phyloP scores from a whole-genome alignment of 2,888 invertebrate genomes.

The Epistrophella euchroma region DNA sequence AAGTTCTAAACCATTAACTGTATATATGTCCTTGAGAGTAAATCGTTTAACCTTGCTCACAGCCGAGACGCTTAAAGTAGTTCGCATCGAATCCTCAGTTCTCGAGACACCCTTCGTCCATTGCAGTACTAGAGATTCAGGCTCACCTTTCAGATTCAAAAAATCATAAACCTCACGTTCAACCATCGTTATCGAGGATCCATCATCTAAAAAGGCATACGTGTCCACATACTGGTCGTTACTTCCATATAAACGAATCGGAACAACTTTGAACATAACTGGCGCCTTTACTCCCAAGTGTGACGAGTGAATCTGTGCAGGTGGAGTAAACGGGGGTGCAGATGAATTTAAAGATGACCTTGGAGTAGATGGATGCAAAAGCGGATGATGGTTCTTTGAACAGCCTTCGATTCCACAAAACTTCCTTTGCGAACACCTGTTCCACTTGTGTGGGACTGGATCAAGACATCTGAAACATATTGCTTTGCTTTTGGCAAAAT shows the following conservation, averaged over 20 bases:
- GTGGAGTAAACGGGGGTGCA: conserved; percentile 8
- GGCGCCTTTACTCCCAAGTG: conserved; percentile 28
- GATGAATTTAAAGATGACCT: conserved; percentile 13
- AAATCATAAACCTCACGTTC: conserved; percentile 31
- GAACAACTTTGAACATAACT: conserved; percentile 34
- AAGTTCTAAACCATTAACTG: conserved; percentile 22
- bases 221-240: conserved; percentile 23
- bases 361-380: conserved; percentile 18
- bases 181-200: conserved; percentile 40
- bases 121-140: conserved; percentile 10
- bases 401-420: conserved; percentile 21
- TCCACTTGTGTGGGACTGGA: conserved; percentile 6
- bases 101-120: conserved; percentile 18
- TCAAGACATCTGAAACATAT: conserved; percentile 15
- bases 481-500: not conserved
- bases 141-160: conserved; percentile 24
- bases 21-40: conserved; percentile 20
- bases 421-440: conserved; percentile 18
- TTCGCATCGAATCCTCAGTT: not conserved
- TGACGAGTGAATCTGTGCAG: conserved; percentile 30
- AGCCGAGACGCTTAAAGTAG: conserved; percentile 23
- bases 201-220: conserved; percentile 30
- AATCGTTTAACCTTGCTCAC: conserved; percentile 19
- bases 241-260: conserved; percentile 26
- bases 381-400: conserved; percentile 12